Conservation (phyloP, 2,113 vertebrate genomes). For the Otolemur garnettii region DNA sequence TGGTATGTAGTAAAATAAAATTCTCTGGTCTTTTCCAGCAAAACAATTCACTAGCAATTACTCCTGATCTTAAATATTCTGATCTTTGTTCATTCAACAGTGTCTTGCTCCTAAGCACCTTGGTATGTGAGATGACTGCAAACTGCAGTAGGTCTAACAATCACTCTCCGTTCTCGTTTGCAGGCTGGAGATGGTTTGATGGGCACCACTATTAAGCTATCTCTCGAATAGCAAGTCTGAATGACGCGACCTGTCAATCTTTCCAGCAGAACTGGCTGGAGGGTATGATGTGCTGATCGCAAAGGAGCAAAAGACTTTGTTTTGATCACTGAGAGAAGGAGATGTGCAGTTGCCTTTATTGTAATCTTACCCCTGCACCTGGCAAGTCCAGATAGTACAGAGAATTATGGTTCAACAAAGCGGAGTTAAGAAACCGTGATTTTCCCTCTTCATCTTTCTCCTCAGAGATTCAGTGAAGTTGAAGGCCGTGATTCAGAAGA, state of each 20-base stretch:
- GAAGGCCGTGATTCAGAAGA: constrained; percentile 14
- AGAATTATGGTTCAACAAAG: constrained; percentile 65
- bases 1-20: not conserved
- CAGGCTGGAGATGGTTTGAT: constrained; percentile 45
- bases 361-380: constrained; percentile 59
- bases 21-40: not conserved
- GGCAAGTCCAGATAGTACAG: constrained; percentile 51
- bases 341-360: constrained; percentile 30
- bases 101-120: constrained; percentile 19
- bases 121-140: constrained; percentile 31
- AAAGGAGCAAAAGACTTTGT: constrained; percentile 64
- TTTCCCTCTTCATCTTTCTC: not conserved
- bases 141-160: not conserved
- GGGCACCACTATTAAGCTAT: not conserved
- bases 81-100: constrained; percentile 24
- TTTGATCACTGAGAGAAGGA: constrained; percentile 64
- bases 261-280: not conserved
- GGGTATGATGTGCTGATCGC: constrained; percentile 30
- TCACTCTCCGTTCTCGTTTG: not conserved
- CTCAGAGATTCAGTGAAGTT: not conserved
- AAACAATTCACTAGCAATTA: constrained; percentile 1
- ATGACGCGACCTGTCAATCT: constrained; percentile 51
- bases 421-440: constrained; percentile 24
- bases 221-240: constrained; percentile 31
- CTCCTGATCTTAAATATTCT: constrained; percentile 27